Base-by-base conservation (phyloP, 2,888 invertebrate genomes). In the Rambutsinella grinnellia region DNA sequence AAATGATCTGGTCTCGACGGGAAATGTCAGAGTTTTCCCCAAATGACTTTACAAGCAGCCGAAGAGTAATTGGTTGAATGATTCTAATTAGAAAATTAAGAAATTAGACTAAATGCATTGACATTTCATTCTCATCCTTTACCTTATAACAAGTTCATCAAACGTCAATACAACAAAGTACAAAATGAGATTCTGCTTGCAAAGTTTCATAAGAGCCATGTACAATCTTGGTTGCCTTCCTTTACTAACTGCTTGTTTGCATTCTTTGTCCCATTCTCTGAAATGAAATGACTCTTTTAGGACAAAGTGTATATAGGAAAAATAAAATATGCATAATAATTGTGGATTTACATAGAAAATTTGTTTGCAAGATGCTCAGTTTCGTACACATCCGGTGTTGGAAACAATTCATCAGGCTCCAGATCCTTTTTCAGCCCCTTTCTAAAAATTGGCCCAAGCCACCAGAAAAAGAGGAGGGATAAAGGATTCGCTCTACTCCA, bases 391-490 rank as follows among this genome's bases (percentile, higher is more conserved):
- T 87, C 88, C 63, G 92, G 88, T 0, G 94, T 90, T 83, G 91
- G 90, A 85, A 92, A 92, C 54, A 95, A 87, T 86, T 96, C 95
- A 23, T 90, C 88, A 57, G 91, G 89, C 81, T 92, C 92, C 54
- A 95, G 86, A 56, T 92, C 90, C 84, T 93, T 91, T 69, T 88
- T 89, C 84, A 91, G 91, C 0, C 95, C 95, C 85, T 90, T 90
- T 84, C 90, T 91, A 87, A 94, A 94, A 84, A 93, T 87, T 3
- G 91, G 92, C 84, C 93, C 88, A 71, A 93, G 92, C 91, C 94
- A 95, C 86, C 92, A 92, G 85, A 91, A 92, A 49, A 90, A 86
- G 0, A 70, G 24, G 0, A 63, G 15, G 15, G 76, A 76, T 1
- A 76, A 28, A 0, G 60, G 57, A 26, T 76, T 76, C 0, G 76